Base-by-base conservation (phyloP, 1,140 invertebrate species). In the Brevipalpus yothersi region DNA sequence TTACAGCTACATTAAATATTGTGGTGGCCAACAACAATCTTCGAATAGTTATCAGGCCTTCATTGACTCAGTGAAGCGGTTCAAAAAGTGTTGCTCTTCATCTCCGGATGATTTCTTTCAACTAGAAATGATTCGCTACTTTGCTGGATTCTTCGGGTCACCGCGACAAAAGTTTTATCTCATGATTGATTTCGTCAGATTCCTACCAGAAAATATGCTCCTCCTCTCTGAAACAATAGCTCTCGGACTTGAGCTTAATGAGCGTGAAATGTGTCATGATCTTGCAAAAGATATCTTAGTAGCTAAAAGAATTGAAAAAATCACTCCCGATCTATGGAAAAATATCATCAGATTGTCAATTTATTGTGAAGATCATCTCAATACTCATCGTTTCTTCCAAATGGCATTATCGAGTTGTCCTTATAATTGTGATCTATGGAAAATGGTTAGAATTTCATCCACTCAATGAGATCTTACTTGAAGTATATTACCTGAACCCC, bases 331-430 rank as follows among this genome's bases (percentile, higher is more conserved):
- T 47, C 7, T 47, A 7, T 47, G 45, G 45, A 47, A 47, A 39
- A 61, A 56, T 7, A 56, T 42, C 9, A 61, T 62, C 40, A 39
- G 45, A 42, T 56, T 62, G 41, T 60, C 61, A 15, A 62, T 62
- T 21, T 58, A 62, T 55, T 31, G 53, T 23, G 45, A 39, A 19
- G 61, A 62, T 56, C 61, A 62, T 47, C 41, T 59, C 12, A 61
- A 53, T 45, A 41, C 58, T 17, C 61, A 62, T 41, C 60, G 56
- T 41, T 55, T 60, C 15, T 62, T 62, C 41, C 57, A 56, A 60
- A 53, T 62, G 49, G 61, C 61, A 10, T 19, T 62, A 13, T 49
- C 58, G 5, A 40, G 31, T 17, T 19, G 47, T 23, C 61, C 61
- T 9, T 62, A 55, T 41, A 62, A 60, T 31, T 47, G 40, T 39